phyloP scores from a whole-genome alignment of 2,113 vertebrate genomes.

The Trinectes maculatus region DNA sequence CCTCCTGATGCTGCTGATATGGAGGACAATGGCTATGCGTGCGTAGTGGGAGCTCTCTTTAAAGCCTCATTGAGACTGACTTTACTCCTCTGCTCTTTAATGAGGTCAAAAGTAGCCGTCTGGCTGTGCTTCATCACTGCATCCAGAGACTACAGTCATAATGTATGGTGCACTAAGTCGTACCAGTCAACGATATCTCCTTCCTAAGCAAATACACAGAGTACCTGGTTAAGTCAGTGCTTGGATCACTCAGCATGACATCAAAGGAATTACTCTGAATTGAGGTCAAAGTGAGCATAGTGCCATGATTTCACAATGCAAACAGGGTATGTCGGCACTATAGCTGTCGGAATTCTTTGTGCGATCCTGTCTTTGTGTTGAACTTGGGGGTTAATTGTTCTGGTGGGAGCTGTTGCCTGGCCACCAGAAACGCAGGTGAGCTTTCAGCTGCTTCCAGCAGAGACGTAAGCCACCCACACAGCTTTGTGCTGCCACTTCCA shows the following conservation, averaged over 20 bases:
- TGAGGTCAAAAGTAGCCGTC: constrained; percentile 66
- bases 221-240: constrained; percentile 32
- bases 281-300: constrained; percentile 29
- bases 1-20: constrained; percentile 77
- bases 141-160: constrained; percentile 48
- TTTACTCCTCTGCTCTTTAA: constrained; percentile 63
- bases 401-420: constrained; percentile 58
- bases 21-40: constrained; percentile 80
- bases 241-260: constrained; percentile 7
- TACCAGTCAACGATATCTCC: constrained; percentile 21
- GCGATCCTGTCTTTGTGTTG: constrained; percentile 38
- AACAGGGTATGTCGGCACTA: too few species aligned
- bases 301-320: constrained; percentile 20
- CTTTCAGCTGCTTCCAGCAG: constrained; percentile 44
- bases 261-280: constrained; percentile 27
- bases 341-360: too few species aligned
- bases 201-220: constrained; percentile 40
- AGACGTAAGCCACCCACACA: constrained; percentile 58
- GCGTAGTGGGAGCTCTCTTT: constrained; percentile 67
- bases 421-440: constrained; percentile 70
- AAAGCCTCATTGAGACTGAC: constrained; percentile 74
- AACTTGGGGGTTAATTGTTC: constrained; percentile 63
- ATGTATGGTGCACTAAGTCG: constrained; percentile 54
- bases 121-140: constrained; percentile 64
- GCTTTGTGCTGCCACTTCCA: constrained; percentile 61